Evolutionary conservation across 2,888 invertebrate species (phyloP).

Genomic region (Diaphora mendica): DNA sequence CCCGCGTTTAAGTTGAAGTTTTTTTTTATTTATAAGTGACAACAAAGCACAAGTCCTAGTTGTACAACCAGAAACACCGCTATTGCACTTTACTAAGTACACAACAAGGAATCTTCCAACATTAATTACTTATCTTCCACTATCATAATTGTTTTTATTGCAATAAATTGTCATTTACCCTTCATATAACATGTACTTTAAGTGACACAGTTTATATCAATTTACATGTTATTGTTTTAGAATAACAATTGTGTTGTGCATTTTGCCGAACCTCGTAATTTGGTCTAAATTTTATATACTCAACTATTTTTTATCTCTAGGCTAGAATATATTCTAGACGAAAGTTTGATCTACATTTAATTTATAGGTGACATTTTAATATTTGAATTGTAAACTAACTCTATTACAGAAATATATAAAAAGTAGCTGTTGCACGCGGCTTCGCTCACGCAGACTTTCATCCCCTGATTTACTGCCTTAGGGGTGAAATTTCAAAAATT

Average conservation of each 20-base stretch:
- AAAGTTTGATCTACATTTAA: too few species aligned
- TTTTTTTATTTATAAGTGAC: not conserved
- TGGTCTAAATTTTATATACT: not conserved
- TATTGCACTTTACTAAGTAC: not conserved
- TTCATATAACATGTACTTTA: not conserved
- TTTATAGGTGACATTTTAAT: too few species aligned
- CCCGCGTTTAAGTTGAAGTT: not conserved
- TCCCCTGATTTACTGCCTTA: too few species aligned
- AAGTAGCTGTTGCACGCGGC: too few species aligned
- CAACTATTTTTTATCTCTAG: too few species aligned
- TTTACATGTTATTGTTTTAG: not conserved
- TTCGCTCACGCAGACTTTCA: too few species aligned
- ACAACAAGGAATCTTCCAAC: slow-evolving; percentile 6
- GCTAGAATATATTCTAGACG: too few species aligned
- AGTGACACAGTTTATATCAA: not conserved
- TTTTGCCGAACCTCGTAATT: not conserved
- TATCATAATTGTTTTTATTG: slow-evolving; percentile 14
- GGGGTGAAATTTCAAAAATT: too few species aligned
- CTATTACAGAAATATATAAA: too few species aligned
- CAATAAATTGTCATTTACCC: slow-evolving; percentile 9
- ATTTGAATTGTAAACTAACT: too few species aligned
- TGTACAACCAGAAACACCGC: not conserved
- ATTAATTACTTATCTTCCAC: not conserved
- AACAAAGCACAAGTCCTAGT: not conserved
- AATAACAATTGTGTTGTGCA: not conserved